Base-by-base conservation (phyloP, 2,888 invertebrate genomes). In the Xylota segnis region DNA sequence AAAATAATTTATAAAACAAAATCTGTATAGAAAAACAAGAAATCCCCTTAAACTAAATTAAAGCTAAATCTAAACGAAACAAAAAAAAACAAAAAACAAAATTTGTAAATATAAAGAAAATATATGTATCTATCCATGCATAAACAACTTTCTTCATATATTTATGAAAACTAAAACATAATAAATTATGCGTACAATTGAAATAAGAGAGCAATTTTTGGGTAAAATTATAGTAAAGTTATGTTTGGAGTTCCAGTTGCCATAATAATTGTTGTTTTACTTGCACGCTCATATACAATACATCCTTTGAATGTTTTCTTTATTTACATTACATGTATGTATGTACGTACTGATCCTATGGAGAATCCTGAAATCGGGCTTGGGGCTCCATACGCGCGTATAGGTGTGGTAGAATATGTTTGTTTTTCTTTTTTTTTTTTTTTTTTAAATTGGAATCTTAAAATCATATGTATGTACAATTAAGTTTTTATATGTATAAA, bases 401-500 rank as follows among this genome's bases (percentile, higher is more conserved):
- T 37, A 56, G 14, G 23, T 50, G 10, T 14, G n/a, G 16, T 45
- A 7, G 18, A 29, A 54, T 34, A 10, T 23, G 40, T 23, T 23
- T 23, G 23, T 23, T 23, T 23, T n/a, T n/a, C n/a, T n/a, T n/a
- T n/a, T n/a, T n/a, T n/a, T n/a, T n/a, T n/a, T n/a, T n/a, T n/a
- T n/a, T n/a, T 59, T 23, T 18, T 12, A 68, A 61, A 59, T 72
- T 59, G 58, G 34, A 50, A 9, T 59, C 5, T 37, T 29, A 43
- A 52, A 72, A 87, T 70, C 27, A 72, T 59, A 43, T 75, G 16
- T 59, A 43, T 75, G 16, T 72, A 68, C 37, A 76, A 81, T 72
- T 54, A 79, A 79, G 79, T 82, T 77, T 70, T 87, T 87, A 68
- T 72, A 61, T 71, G 68, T 87, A 76, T 66, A 79, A 74, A 77